phyloP scores from a whole-genome alignment of 1,140 invertebrate genomes.

The Diprion similis region DNA sequence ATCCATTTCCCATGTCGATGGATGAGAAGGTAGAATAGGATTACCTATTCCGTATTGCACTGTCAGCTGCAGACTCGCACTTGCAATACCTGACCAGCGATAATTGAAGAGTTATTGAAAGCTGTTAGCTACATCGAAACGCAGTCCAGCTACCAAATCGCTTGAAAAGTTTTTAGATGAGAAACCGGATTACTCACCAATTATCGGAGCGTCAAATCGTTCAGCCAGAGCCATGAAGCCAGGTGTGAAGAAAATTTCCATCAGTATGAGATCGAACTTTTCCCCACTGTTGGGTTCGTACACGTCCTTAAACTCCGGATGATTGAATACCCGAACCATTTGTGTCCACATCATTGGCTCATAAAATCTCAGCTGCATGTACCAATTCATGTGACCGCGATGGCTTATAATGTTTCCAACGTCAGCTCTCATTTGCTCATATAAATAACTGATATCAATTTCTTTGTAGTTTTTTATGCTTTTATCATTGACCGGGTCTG shows the following conservation, averaged over 20 bases:
- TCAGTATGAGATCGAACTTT: conserved; percentile 11
- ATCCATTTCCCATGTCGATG: conserved; percentile 34
- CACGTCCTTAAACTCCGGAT: too few species aligned
- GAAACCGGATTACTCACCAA: not conserved
- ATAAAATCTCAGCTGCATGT: too few species aligned
- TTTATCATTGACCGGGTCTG: conserved; percentile 18
- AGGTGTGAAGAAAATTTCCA: conserved; percentile 3
- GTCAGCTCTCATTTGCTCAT: too few species aligned
- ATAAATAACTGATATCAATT: too few species aligned
- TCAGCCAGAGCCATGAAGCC: not conserved
- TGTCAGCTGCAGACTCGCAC: not conserved
- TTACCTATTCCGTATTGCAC: conserved; percentile 26
- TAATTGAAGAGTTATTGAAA: too few species aligned
- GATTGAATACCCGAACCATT: too few species aligned
- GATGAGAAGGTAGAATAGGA: conserved; percentile 32
- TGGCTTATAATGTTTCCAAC: too few species aligned
- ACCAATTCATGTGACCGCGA: too few species aligned
- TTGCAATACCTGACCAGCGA: too few species aligned
- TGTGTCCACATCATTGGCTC: not conserved
- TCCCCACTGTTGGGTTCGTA: not conserved
- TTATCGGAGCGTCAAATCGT: not conserved
- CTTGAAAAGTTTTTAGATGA: not conserved
- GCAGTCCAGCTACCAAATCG: too few species aligned
- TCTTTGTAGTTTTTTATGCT: too few species aligned
- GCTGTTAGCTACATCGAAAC: too few species aligned